A percentile compares a stretch with the other conserved stretches of the same genome.
These are phyloP conservation scores for Drosophila baimaii DNA, from an alignment of 1,140 invertebrate species.

Conservation along the genomic window DNA sequence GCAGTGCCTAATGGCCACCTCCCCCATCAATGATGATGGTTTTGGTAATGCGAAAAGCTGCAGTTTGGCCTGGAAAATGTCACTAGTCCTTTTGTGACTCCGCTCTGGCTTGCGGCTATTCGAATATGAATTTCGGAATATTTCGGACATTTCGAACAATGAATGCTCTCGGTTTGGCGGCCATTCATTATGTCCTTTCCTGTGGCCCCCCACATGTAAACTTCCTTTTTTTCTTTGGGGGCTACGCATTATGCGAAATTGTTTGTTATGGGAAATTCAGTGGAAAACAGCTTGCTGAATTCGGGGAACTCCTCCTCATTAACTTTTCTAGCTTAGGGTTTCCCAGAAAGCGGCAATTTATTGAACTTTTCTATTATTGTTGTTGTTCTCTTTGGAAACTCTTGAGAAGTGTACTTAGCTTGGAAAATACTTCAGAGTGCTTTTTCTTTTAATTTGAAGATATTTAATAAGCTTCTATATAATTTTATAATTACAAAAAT, in stretches of 20 bases:
- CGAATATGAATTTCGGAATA: slow-evolving; percentile 9
- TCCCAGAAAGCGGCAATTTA: neutral
- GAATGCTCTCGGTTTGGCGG: neutral
- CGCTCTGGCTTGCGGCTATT: neutral
- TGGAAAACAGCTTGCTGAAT: neutral
- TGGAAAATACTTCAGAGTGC: neutral
- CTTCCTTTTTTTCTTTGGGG: slow-evolving; percentile 9
- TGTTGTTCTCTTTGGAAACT: neutral
- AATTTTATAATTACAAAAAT: no score
- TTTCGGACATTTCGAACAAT: slow-evolving; percentile 6
- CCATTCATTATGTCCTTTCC: neutral
- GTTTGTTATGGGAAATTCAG: neutral
- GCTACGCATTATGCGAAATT: neutral
- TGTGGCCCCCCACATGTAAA: neutral
- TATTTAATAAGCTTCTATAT: no score
- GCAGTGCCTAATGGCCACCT: slow-evolving; percentile 11
- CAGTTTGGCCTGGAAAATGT: neutral
- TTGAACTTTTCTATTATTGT: neutral
- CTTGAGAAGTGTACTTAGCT: no score
- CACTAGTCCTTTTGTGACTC: neutral
- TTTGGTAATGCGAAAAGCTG: slow-evolving; percentile 1
- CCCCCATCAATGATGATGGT: neutral
- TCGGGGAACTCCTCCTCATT: neutral
- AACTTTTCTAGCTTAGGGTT: neutral
- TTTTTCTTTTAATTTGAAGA: no score